Evolutionary conservation across 2,797 vertebrate genomes (phyloP).

Genomic region (Philypnodon macrostomus): DNA sequence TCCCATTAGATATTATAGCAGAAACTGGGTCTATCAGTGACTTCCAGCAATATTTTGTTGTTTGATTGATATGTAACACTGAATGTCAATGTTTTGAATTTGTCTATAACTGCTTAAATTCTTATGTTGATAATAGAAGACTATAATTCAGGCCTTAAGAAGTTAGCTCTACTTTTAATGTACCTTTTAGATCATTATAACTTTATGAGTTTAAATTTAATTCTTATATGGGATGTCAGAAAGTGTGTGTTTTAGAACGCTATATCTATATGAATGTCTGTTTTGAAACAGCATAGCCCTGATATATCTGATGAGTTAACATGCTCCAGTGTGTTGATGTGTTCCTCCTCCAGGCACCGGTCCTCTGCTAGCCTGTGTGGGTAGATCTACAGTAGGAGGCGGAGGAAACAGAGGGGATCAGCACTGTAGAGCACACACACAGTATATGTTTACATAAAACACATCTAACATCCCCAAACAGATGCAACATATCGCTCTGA

Average conservation of each 20-base stretch:
- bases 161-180: too few species aligned
- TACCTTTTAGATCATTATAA: too few species aligned
- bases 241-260: conserved; percentile 30
- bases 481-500: conserved; percentile 9
- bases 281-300: conserved; percentile 39
- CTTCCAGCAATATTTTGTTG: conserved; percentile 54
- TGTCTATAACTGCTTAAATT: conserved; percentile 42
- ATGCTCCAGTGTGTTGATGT: conserved; percentile 65
- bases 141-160: not conserved
- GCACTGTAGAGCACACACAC: conserved; percentile 53
- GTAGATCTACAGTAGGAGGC: conserved; percentile 68
- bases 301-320: conserved; percentile 59
- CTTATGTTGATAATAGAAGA: conserved; percentile 17
- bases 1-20: conserved; percentile 26
- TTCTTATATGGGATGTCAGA: conserved; percentile 17
- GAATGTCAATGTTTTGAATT: conserved; percentile 53
- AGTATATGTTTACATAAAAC: conserved; percentile 54
- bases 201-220: conserved; percentile 11
- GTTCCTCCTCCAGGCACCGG: conserved; percentile 69
- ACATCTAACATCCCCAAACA: conserved; percentile 28
- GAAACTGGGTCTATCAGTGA: conserved; percentile 62
- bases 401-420: conserved; percentile 57
- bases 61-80: conserved; percentile 44
- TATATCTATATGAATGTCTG: conserved; percentile 33
- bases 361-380: conserved; percentile 68